Base-by-base conservation (phyloP, 2,797 vertebrate species). In the Esox masquinongy region DNA sequence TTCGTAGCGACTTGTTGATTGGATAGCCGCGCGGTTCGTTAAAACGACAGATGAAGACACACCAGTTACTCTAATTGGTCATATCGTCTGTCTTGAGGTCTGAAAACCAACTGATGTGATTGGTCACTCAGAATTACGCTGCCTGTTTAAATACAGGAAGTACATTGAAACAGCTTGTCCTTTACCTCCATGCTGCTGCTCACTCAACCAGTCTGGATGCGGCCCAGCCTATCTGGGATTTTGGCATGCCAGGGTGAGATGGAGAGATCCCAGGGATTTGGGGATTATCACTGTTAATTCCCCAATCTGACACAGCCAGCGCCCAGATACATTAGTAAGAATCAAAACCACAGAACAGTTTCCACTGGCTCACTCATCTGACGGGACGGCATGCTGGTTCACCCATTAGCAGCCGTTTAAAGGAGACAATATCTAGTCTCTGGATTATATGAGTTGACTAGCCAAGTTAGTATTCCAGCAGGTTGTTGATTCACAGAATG, bases 271-370 rank as follows among this genome's bases (percentile, higher is more conserved):
- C 69, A 50, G 78, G 68, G 84, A 86, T 72, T 81, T 2, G 14
- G 4, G 85, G 92, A 92, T 93, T 93, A 92, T 80, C 84, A 63
- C 11, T 49, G 74, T 76, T 90, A 90, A 92, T 91, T 90, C 84
- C 76, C 85, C 88, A 84, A 79, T 88, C 84, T 90, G 90, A 92
- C 87, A 88, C 79, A 87, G 87, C 87, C 88, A 87, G 74, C 74
- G 70, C 73, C 59, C 81, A 80, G 77, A 73, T 77, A 81, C 78
- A 16, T 26, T 31, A 66, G 63, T 66, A 29, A 66, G 24, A 31
- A 64, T 15, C 29, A 0, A 16, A 68, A 5, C 16, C 16, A 16
- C 29, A 0, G 31, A 68, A 5, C 16, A 31, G 31, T 34, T 9
- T 36, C 16, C 66, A 68, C 17, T 31, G 24, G 63, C 26, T 63